Conservation (phyloP, 2,113 vertebrate genomes). For the Bubo bubo region DNA sequence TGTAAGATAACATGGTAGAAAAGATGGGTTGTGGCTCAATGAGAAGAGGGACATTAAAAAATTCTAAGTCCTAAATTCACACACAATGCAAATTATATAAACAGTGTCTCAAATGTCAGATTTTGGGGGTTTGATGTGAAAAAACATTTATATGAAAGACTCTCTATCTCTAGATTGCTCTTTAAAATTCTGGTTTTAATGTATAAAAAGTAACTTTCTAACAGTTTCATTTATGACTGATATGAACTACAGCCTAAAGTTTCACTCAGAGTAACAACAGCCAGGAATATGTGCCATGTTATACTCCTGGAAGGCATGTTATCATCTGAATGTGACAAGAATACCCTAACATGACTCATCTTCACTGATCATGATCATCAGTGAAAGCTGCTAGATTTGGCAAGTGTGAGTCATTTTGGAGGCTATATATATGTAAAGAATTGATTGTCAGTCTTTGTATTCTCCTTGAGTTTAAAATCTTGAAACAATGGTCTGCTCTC, state of each 20-base stretch:
- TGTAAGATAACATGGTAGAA: not conserved
- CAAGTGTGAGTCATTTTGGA: not conserved
- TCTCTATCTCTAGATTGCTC: not conserved
- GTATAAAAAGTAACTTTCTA: not conserved
- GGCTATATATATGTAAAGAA: not conserved
- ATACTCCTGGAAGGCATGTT: not conserved
- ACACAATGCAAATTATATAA: not conserved
- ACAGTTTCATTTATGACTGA: not conserved
- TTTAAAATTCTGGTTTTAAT: not conserved
- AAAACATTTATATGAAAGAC: not conserved
- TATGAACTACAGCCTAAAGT: not conserved
- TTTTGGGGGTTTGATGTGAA: not conserved
- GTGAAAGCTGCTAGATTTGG: not conserved
- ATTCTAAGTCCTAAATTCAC: not conserved
- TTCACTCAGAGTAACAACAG: not conserved
- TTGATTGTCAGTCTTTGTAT: not conserved
- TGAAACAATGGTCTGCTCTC: not conserved
- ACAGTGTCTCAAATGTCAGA: not conserved
- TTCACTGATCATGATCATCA: not conserved
- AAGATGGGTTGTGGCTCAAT: not conserved
- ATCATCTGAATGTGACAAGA: not conserved
- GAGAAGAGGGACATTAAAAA: not conserved
- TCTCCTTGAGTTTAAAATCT: not conserved
- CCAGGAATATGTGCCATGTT: not conserved
- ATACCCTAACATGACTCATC: not conserved